Evolutionary conservation across 2,797 vertebrate genomes (phyloP).

Genomic region (Artibeus lituratus): DNA sequence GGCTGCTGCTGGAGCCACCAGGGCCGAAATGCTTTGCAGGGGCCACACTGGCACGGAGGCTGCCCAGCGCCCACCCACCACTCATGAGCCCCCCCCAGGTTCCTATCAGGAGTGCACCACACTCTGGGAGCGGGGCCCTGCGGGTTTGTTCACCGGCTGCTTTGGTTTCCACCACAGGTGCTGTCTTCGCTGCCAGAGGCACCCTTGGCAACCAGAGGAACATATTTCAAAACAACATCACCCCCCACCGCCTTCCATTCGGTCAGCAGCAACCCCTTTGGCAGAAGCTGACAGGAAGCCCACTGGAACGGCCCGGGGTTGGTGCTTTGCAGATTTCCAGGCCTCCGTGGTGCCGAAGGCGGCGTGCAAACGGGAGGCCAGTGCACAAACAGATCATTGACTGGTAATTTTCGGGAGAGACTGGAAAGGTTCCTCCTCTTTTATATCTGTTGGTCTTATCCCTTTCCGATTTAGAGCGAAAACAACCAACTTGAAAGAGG

Average conservation of each 20-base stretch:
- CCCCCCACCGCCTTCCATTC: not conserved
- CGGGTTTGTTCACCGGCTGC: not conserved
- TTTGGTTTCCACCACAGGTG: rapidly evolving
- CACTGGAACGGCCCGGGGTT: rapidly evolving
- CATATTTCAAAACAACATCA: rapidly evolving
- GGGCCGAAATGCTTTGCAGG: rapidly evolving
- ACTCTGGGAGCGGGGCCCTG: no score
- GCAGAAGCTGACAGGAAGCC: not conserved
- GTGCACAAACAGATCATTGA: not conserved
- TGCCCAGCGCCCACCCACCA: rapidly evolving
- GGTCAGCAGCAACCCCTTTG: rapidly evolving
- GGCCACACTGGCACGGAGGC: rapidly evolving
- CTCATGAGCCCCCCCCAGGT: no score
- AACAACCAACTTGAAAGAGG: not conserved
- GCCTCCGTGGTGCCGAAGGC: no score
- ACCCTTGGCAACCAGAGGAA: not conserved
- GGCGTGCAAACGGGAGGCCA: rapidly evolving
- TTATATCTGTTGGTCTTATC: not conserved
- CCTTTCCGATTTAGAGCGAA: not conserved
- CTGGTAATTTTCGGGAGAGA: no score
- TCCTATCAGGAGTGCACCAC: not conserved
- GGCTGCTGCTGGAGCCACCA: not conserved
- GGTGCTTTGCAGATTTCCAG: not conserved
- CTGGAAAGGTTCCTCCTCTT: not conserved
- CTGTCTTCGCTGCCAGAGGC: not conserved